Percentiles rank a stretch among this genome's conserved stretches.
Conservation (phyloP, 2,888 invertebrate species). For the Papilio protenor region DNA sequence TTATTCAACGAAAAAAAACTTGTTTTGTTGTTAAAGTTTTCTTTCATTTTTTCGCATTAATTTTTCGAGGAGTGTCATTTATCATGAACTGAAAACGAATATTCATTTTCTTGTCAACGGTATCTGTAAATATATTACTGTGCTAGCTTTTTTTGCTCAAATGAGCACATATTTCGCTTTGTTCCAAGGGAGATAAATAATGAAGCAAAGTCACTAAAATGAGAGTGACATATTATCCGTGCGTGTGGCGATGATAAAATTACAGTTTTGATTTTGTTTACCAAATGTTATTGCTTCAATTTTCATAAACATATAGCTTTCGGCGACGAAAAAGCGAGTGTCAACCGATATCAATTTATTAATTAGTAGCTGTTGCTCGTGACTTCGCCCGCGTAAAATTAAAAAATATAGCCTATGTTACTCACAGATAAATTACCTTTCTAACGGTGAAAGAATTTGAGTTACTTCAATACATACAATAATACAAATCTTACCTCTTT, state of each 20-base stretch:
- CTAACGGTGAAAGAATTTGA: no score
- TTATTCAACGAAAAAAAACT: conserved; percentile 1
- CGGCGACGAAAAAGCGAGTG: neutral
- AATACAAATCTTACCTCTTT: no score
- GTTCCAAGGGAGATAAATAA: conserved; percentile 43
- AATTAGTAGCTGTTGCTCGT: neutral
- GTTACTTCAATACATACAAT: no score
- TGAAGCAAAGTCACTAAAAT: conserved; percentile 44
- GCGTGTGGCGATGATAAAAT: conserved; percentile 41
- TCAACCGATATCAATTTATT: conserved; percentile 16
- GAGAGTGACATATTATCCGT: conserved; percentile 44
- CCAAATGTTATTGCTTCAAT: conserved; percentile 22
- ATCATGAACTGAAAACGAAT: conserved; percentile 38
- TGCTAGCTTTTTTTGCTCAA: conserved; percentile 38
- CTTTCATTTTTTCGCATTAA: conserved; percentile 33
- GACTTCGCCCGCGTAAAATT: no score
- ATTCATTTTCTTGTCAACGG: conserved; percentile 41
- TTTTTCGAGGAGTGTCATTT: conserved; percentile 33
- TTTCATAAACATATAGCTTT: conserved; percentile 12
- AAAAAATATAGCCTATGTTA: no score
- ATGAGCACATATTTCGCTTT: conserved; percentile 42
- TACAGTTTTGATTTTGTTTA: conserved; percentile 42
- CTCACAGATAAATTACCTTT: no score
- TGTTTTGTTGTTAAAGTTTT: conserved; percentile 33
- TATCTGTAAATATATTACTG: conserved; percentile 42